Conservation (phyloP, 2,888 invertebrate genomes). For the Drosophila cyrtoloma region DNA sequence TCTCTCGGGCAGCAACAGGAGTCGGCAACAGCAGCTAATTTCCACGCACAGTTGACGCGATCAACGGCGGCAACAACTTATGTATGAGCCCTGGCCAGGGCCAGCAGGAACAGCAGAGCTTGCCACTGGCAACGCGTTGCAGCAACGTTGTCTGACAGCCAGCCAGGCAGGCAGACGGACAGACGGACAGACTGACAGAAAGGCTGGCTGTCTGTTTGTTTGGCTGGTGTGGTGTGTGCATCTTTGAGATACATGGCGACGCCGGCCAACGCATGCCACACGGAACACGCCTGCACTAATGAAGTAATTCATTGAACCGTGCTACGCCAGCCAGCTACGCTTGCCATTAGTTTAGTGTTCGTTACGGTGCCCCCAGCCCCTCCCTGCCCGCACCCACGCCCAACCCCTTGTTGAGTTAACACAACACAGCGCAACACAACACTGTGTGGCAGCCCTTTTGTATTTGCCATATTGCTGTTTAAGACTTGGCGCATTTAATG, state of each 20-base stretch:
- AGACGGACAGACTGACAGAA: slow-evolving; percentile 31
- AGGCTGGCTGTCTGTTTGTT: slow-evolving; percentile 26
- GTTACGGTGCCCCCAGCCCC: slow-evolving; percentile 38
- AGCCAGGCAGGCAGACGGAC: slow-evolving; percentile 24
- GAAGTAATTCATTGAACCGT: slow-evolving; percentile 83
- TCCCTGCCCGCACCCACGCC: slow-evolving; percentile 29
- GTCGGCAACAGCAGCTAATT: slow-evolving; percentile 74
- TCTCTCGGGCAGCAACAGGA: slow-evolving; percentile 41
- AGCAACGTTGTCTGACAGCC: slow-evolving; percentile 34
- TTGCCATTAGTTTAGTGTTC: slow-evolving; percentile 75
- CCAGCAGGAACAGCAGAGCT: slow-evolving; percentile 29
- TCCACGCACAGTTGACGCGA: slow-evolving; percentile 79
- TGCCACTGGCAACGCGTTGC: slow-evolving; percentile 46
- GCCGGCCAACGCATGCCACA: slow-evolving; percentile 73
- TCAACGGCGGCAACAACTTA: slow-evolving; percentile 35
- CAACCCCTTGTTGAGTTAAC: background rate
- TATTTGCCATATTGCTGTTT: slow-evolving; percentile 30
- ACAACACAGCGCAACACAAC: background rate
- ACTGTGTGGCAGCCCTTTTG: slow-evolving; percentile 38
- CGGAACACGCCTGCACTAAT: slow-evolving; percentile 77
- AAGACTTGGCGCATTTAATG: slow-evolving; percentile 34
- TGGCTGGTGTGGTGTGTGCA: slow-evolving; percentile 33
- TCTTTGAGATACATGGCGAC: slow-evolving; percentile 55
- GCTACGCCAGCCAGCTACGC: slow-evolving; percentile 64
- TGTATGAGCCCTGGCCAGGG: slow-evolving; percentile 44